Percentiles rank a stretch among this genome's conserved stretches.
Conservation (phyloP, 2,797 vertebrate genomes). For the Macropodus opercularis region DNA sequence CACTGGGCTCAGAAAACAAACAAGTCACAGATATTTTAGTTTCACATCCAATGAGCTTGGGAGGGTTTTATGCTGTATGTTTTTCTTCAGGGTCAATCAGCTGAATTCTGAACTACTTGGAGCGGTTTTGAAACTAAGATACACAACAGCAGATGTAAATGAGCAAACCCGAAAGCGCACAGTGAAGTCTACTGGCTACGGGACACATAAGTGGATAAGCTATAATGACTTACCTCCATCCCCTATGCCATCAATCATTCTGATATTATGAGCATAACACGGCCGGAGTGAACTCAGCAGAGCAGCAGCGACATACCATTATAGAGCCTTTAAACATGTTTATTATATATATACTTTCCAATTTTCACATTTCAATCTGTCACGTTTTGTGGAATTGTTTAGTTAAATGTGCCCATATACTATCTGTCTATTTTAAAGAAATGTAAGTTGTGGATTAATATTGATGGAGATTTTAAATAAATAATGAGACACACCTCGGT, state of each 20-base stretch:
- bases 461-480: constrained; percentile 78
- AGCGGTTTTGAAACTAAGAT: constrained; percentile 22
- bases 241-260: not conserved
- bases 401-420: constrained; percentile 33
- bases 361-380: constrained; percentile 17
- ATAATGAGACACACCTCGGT: constrained; percentile 69
- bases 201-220: not conserved
- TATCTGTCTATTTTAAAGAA: constrained; percentile 53
- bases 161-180: not conserved
- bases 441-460: constrained; percentile 77
- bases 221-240: not conserved
- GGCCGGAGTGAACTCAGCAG: not conserved
- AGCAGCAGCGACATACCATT: not conserved
- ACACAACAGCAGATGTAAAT: constrained; percentile 15
- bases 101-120: not conserved
- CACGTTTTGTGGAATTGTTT: constrained; percentile 8
- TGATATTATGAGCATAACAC: not conserved
- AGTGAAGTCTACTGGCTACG: not conserved
- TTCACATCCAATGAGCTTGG: constrained; percentile 1
- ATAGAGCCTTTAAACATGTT: constrained; percentile 2
- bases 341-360: constrained; percentile 24
- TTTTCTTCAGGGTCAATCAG: not conserved
- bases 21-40: not conserved
- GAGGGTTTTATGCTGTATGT: not conserved
- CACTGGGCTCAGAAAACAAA: not conserved